phyloP scores from a whole-genome alignment of 2,888 invertebrate species.

The Calliopum simillimum region DNA sequence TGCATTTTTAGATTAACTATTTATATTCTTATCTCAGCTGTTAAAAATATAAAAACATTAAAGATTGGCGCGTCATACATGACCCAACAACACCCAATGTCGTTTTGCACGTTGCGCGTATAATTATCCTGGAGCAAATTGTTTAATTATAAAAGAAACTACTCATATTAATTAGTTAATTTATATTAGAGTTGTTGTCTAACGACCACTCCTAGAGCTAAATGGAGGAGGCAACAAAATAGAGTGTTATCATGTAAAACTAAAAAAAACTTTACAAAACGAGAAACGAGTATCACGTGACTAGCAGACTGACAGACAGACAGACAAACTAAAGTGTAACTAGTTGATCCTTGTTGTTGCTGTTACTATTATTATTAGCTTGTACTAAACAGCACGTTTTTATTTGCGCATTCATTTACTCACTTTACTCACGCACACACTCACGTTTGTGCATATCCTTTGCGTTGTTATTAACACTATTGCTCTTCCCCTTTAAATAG shows the following conservation, averaged over 20 bases:
- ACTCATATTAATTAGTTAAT: not conserved
- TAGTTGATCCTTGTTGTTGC: conserved; percentile 18
- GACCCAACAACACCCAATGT: no score
- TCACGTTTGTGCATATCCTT: not conserved
- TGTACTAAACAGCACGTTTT: not conserved
- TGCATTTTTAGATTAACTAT: no score
- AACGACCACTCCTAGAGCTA: no score
- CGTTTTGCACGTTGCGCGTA: no score
- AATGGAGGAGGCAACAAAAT: no score
- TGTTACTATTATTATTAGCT: conserved; percentile 18
- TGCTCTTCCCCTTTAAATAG: not conserved
- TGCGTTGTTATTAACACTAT: not conserved
- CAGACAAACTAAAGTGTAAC: conserved; percentile 21
- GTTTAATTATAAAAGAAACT: conserved; percentile 12
- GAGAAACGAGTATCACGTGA: not conserved
- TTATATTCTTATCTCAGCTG: no score
- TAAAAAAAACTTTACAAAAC: no score
- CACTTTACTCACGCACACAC: not conserved
- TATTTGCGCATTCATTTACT: conserved; percentile 21
- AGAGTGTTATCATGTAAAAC: no score
- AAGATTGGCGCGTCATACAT: no score
- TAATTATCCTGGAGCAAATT: not conserved
- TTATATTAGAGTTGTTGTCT: no score
- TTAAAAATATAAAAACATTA: no score
- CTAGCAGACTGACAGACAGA: no score